Evolutionary conservation across 2,113 vertebrate species (phyloP).

Genomic region (Agelaius tricolor): DNA sequence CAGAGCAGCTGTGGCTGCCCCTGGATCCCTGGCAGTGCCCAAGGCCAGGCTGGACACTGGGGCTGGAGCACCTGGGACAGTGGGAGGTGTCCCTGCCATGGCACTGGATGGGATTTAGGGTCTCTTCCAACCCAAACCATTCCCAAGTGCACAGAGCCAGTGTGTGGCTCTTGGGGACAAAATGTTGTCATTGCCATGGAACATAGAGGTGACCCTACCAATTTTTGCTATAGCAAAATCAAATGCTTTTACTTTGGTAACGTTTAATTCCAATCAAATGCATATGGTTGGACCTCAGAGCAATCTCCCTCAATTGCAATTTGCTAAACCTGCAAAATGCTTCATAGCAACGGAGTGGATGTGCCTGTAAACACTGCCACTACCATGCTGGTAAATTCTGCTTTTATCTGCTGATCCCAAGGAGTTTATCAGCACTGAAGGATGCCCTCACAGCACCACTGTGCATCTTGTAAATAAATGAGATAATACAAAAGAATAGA

Average conservation of each 20-base stretch:
- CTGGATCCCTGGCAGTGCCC: not conserved
- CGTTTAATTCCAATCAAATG: not conserved
- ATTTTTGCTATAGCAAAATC: not conserved
- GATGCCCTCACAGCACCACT: not conserved
- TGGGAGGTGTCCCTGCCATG: not conserved
- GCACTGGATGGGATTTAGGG: fast-evolving
- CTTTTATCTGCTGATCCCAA: not conserved
- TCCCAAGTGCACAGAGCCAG: fast-evolving
- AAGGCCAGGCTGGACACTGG: not conserved
- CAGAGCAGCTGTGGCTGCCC: not conserved
- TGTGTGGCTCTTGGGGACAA: fast-evolving
- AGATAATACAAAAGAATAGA: not conserved
- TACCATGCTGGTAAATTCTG: not conserved
- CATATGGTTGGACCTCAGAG: not conserved
- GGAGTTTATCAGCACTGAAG: not conserved
- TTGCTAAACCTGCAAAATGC: not conserved
- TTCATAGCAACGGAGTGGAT: not conserved
- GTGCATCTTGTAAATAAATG: not conserved
- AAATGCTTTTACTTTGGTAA: not conserved
- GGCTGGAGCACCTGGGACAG: not conserved
- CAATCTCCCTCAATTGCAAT: not conserved
- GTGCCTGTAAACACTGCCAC: not conserved
- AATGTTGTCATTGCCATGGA: not conserved
- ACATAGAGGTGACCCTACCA: not conserved
- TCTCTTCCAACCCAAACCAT: not conserved